Conservation (phyloP, 2,888 invertebrate genomes). For the Acleris holmiana region DNA sequence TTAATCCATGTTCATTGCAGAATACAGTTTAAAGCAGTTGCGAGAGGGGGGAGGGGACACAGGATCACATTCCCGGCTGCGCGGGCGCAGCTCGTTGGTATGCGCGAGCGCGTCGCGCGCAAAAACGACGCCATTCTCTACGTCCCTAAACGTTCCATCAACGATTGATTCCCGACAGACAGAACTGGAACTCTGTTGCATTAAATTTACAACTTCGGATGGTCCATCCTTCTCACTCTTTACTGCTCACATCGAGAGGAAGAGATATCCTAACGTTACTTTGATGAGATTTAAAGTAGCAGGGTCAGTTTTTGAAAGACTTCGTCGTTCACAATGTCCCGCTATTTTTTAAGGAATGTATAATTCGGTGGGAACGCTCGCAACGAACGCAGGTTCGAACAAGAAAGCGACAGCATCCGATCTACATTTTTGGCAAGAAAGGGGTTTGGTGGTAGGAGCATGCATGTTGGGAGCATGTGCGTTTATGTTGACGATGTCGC, state of each 20-base stretch:
- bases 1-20: conserved; percentile 11
- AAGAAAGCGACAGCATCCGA: conserved; percentile 20
- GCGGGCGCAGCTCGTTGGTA: conserved; percentile 68
- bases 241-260: too few relatives aligned
- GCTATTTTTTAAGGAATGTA: conserved; percentile 47
- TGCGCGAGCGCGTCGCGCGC: conserved; percentile 66
- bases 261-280: too few relatives aligned
- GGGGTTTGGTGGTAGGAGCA: conserved; percentile 14
- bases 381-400: not conserved
- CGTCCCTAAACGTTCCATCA: conserved; percentile 77
- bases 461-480: conserved; percentile 9
- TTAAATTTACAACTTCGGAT: too few relatives aligned
- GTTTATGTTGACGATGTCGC: conserved; percentile 24
- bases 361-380: conserved; percentile 27
- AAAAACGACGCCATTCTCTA: conserved; percentile 77
- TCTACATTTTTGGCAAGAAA: conserved; percentile 30
- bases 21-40: conserved; percentile 35
- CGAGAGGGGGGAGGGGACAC: conserved; percentile 51
- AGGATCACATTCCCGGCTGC: conserved; percentile 50
- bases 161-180: conserved; percentile 65
- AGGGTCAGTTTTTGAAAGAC: conserved; percentile 58
- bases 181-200: conserved; percentile 37
- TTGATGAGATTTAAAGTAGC: too few relatives aligned
- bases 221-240: too few relatives aligned
- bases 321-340: conserved; percentile 52